Percentiles rank a stretch among this genome's conserved stretches.
phyloP scores from a whole-genome alignment of 2,888 invertebrate genomes.

The Spatulosminthurus flaviceps region DNA sequence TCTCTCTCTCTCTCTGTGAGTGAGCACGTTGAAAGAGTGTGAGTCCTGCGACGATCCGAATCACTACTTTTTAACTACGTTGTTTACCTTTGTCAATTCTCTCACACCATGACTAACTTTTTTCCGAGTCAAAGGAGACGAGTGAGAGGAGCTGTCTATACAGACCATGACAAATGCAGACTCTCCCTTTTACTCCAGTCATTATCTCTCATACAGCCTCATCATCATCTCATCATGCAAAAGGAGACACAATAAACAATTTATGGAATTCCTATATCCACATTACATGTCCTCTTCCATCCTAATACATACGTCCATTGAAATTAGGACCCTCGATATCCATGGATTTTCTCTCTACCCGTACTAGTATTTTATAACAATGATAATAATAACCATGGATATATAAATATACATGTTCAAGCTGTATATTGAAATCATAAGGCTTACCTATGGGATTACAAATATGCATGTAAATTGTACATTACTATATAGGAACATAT shows the following conservation, averaged over 20 bases:
- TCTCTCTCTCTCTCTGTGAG: no score
- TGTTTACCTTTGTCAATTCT: constrained; percentile 45
- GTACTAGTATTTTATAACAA: no score
- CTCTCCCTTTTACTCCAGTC: background rate
- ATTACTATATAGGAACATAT: no score
- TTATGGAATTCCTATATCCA: background rate
- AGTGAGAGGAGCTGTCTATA: constrained; percentile 27
- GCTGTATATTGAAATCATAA: no score
- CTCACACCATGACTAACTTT: constrained; percentile 45
- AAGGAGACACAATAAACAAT: constrained; percentile 20
- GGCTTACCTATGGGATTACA: no score
- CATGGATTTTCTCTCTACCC: no score
- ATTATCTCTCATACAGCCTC: background rate
- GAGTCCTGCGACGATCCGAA: no score
- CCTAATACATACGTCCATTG: background rate
- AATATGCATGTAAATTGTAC: no score
- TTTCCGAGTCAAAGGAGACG: constrained; percentile 21
- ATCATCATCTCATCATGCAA: constrained; percentile 23
- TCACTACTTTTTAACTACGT: constrained; percentile 36
- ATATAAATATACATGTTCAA: no score
- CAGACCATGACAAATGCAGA: constrained; percentile 41
- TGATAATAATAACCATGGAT: no score
- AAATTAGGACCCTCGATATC: no score
- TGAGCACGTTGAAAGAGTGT: no score
- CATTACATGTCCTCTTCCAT: background rate